phyloP scores from a whole-genome alignment of 2,797 vertebrate species.

The Sebastiscus albofasciatus region DNA sequence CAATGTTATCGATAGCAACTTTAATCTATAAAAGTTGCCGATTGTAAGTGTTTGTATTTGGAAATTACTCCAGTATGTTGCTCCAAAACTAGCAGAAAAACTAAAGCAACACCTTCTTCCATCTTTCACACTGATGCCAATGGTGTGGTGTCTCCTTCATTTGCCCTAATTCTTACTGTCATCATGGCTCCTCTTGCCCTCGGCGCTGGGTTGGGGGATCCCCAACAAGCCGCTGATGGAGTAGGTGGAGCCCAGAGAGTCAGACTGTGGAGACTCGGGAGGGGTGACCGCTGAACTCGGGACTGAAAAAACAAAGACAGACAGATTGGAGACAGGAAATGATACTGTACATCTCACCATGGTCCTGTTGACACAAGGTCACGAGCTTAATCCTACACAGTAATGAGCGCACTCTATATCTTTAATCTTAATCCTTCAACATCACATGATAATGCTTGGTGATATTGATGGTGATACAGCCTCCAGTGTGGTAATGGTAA shows the following conservation, averaged over 20 bases:
- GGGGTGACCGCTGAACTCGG: constrained; percentile 93
- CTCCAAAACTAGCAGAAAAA: not conserved
- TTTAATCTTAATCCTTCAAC: constrained; percentile 53
- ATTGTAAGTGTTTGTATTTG: not conserved
- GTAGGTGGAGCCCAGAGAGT: constrained; percentile 92
- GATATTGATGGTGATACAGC: not conserved
- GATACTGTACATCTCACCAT: not conserved
- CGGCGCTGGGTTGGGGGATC: constrained; percentile 83
- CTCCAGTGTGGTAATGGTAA: not conserved
- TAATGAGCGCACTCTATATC: constrained; percentile 29
- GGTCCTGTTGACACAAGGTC: constrained; percentile 2
- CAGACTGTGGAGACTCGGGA: constrained; percentile 90
- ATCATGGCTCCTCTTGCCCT: constrained; percentile 91
- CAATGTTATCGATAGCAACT: no score
- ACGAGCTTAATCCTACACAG: constrained; percentile 37
- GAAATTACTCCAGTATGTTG: not conserved
- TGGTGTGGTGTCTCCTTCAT: not conserved
- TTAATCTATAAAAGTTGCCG: not conserved
- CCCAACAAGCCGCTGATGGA: constrained; percentile 93
- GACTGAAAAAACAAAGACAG: constrained; percentile 72
- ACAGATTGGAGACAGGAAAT: constrained; percentile 27
- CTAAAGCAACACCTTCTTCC: not conserved
- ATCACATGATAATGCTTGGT: not conserved
- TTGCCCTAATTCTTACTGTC: constrained; percentile 86
- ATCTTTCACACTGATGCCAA: not conserved